Evolutionary conservation across 1,140 invertebrate species (phyloP).

Genomic region (Sarcophaga peregrina): DNA sequence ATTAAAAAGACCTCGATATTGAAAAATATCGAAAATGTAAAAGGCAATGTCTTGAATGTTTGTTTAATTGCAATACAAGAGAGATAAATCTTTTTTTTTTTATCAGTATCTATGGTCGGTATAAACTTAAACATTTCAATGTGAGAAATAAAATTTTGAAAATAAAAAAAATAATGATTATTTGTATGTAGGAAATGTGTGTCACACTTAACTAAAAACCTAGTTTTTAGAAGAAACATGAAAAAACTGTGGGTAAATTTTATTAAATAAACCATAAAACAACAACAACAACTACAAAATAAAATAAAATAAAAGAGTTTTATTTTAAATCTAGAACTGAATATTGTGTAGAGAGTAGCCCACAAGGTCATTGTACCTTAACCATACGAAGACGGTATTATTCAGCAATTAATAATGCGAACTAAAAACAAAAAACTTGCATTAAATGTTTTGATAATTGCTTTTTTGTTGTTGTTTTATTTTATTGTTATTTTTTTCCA

Average conservation of each 20-base stretch:
- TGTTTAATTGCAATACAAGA: slow-evolving; percentile 19
- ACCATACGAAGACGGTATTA: not conserved
- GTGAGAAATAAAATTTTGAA: not conserved
- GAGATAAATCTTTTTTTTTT: not conserved
- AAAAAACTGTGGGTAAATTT: not conserved
- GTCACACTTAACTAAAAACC: slow-evolving; percentile 3
- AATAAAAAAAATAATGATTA: not conserved
- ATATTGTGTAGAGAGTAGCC: not conserved
- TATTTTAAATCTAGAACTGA: not conserved
- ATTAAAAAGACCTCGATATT: slow-evolving; percentile 2
- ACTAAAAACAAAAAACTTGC: not conserved
- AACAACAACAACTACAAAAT: too few species aligned
- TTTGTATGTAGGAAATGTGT: not conserved
- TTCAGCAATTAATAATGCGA: not conserved
- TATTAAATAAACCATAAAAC: not conserved
- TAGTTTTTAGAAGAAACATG: not conserved
- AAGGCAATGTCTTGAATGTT: not conserved
- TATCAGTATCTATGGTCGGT: too few species aligned
- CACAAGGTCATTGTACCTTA: slow-evolving; percentile 8
- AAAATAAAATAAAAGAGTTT: too few species aligned
- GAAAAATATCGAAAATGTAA: not conserved
- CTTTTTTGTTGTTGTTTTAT: not conserved
- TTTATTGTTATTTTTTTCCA: not conserved
- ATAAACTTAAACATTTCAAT: not conserved
- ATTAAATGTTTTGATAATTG: slow-evolving; percentile 8